Conservation (phyloP, 37 sponge, comb jelly and placozoan species). For the Theonella swinhoei region DNA sequence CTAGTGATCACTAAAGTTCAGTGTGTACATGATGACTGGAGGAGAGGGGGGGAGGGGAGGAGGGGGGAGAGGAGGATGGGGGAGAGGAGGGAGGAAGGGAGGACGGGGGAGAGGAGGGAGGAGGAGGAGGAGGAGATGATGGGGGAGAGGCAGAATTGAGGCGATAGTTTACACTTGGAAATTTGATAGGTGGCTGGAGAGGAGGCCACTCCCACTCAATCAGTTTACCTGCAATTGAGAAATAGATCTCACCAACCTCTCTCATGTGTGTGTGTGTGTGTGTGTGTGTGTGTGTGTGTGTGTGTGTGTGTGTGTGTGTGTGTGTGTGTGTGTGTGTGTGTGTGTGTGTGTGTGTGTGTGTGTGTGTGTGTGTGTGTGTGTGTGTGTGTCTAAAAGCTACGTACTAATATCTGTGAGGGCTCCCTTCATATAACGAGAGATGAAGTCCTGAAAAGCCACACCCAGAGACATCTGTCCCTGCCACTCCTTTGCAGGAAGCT, state of each 20-base stretch:
- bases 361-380: no score
- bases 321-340: no score
- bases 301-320: no score
- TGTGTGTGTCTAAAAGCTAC: no score
- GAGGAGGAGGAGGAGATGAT: no score
- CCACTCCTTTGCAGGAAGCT: slow-evolving; percentile 6
- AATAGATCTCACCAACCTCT: no score
- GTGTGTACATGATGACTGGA: neutral
- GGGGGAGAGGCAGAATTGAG: no score
- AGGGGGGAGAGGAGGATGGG: neutral
- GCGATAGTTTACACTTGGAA: slow-evolving; percentile 35
- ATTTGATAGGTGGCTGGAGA: slow-evolving; percentile 41
- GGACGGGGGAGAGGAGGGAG: neutral
- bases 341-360: no score
- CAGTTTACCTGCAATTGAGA: slow-evolving; percentile 20
- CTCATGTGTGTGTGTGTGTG: no score
- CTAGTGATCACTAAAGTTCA: neutral
- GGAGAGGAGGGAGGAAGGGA: neutral
- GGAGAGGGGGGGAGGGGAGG: neutral
- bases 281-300: no score
- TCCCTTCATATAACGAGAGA: neutral
- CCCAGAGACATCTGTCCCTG: neutral
- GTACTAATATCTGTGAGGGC: neutral
- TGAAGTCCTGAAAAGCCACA: neutral
- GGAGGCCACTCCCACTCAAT: slow-evolving; percentile 39